A percentile compares a stretch with the other conserved stretches of the same genome.
These are phyloP conservation scores for Oreohelix idahoensis DNA, from an alignment of 1,140 invertebrate species.

Conservation along the genomic window DNA sequence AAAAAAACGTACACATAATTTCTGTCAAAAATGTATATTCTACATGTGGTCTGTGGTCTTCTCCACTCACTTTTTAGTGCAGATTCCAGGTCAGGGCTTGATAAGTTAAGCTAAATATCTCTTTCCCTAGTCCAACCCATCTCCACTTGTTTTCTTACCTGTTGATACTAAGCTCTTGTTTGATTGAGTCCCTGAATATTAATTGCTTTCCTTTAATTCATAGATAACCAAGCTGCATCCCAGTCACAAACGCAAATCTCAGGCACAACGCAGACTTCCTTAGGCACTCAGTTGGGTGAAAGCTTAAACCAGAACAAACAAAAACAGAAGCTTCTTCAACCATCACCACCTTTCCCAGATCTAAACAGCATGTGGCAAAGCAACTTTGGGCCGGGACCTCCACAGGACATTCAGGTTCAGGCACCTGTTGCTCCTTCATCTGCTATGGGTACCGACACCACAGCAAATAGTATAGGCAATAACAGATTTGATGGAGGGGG, in stretches of 20 bases:
- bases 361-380: conserved; percentile 37
- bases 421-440: background rate
- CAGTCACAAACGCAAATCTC: background rate
- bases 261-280: background rate
- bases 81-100: too few species aligned
- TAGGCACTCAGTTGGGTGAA: background rate
- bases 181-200: too few species aligned
- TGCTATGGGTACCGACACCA: background rate
- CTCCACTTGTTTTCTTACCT: too few species aligned
- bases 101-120: too few species aligned
- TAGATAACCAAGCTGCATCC: background rate
- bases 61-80: too few species aligned
- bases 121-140: too few species aligned
- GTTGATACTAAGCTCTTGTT: too few species aligned
- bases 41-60: too few species aligned
- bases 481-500: conserved; percentile 13
- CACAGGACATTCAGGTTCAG: background rate
- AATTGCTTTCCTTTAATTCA: background rate
- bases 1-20: too few species aligned
- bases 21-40: too few species aligned
- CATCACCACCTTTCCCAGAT: conserved; percentile 23
- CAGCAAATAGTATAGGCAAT: background rate
- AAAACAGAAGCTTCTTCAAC: conserved; percentile 1
- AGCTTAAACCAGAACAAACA: background rate
- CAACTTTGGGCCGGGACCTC: conserved; percentile 23